Evolutionary conservation across 2,888 invertebrate genomes (phyloP).

Genomic region (Eretmocerus hayati): DNA sequence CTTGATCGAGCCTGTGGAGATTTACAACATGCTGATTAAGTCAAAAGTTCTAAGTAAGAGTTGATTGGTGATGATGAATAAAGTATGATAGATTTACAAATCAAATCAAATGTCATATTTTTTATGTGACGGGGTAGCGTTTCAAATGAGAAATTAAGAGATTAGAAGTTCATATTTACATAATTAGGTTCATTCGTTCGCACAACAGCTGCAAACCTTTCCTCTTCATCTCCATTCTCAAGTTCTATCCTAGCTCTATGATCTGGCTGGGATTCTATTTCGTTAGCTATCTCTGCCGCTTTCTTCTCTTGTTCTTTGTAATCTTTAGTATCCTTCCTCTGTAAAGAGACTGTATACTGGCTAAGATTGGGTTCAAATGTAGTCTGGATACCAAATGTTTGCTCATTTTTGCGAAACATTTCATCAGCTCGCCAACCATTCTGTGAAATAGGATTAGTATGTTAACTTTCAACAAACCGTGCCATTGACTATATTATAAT

Average conservation of each 20-base stretch:
- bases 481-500: constrained; percentile 3
- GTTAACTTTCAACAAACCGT: background rate
- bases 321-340: constrained; percentile 79
- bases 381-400: constrained; percentile 84
- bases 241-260: constrained; percentile 77
- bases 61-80: no score
- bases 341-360: constrained; percentile 86
- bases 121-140: no score
- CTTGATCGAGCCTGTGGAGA: constrained; percentile 36
- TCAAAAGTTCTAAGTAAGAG: background rate
- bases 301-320: constrained; percentile 78
- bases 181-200: constrained; percentile 40
- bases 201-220: constrained; percentile 77
- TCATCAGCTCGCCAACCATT: constrained; percentile 97
- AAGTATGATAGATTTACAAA: no score
- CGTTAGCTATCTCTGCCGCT: constrained; percentile 84
- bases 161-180: constrained; percentile 10
- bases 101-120: no score
- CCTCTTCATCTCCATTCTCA: constrained; percentile 91
- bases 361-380: constrained; percentile 85
- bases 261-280: constrained; percentile 81
- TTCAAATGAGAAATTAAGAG: no score
- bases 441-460: constrained; percentile 28
- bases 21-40: background rate
- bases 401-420: constrained; percentile 93